Conservation (phyloP, 2,113 vertebrate species). For the Raja brachyura region DNA sequence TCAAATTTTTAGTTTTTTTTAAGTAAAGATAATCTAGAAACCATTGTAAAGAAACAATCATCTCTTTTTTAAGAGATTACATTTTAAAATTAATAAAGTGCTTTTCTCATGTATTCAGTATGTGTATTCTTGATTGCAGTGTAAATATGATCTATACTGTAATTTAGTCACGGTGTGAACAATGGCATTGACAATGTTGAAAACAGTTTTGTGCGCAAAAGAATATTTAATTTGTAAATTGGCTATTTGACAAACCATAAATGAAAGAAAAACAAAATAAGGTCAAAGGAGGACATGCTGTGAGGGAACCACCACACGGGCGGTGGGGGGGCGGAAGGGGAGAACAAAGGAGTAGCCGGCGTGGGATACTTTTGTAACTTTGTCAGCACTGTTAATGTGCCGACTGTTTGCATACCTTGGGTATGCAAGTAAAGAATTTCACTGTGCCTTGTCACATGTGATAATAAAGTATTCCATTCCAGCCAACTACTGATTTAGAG, state of each 20-base stretch:
- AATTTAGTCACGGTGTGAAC: neutral
- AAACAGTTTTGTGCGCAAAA: neutral
- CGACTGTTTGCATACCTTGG: too few relatives aligned
- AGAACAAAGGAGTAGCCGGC: too few relatives aligned
- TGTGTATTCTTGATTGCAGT: neutral
- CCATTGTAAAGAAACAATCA: neutral
- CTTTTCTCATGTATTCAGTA: neutral
- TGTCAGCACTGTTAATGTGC: too few relatives aligned
- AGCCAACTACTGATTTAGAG: too few relatives aligned
- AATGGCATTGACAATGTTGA: neutral
- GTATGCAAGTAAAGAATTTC: too few relatives aligned
- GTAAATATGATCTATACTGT: neutral
- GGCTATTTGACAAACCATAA: neutral
- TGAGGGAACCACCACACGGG: too few relatives aligned
- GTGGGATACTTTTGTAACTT: too few relatives aligned
- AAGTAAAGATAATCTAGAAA: neutral
- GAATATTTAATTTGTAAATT: neutral
- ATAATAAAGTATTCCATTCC: too few relatives aligned
- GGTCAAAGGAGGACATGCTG: too few relatives aligned
- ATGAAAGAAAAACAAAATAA: neutral
- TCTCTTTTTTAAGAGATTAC: conserved; percentile 8
- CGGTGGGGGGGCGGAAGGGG: too few relatives aligned
- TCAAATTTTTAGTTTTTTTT: neutral
- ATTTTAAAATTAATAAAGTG: conserved; percentile 33
- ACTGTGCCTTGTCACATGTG: too few relatives aligned